Evolutionary conservation across 1,140 invertebrate genomes (phyloP).

Genomic region (Drosophila insularis): DNA sequence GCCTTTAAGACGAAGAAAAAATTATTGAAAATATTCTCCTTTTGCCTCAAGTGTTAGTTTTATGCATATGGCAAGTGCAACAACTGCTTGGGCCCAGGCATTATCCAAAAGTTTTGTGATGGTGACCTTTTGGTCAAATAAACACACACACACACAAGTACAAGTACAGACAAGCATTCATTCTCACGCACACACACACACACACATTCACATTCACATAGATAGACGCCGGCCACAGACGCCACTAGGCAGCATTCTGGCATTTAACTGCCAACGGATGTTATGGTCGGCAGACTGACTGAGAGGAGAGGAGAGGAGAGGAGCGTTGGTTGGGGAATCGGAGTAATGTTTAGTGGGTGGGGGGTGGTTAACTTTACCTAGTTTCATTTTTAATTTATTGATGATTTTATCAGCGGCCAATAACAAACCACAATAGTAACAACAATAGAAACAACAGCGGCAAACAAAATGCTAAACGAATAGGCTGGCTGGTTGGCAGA

Average conservation of each 20-base stretch:
- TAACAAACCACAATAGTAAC: conserved; percentile 57
- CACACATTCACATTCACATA: conserved; percentile 18
- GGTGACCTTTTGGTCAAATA: not conserved
- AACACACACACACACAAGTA: conserved; percentile 16
- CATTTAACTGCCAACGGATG: conserved; percentile 50
- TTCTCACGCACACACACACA: conserved; percentile 1
- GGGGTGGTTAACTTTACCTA: conserved; percentile 22
- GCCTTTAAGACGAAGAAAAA: too few relatives aligned
- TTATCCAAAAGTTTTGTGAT: too few relatives aligned
- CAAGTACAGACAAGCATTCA: not conserved
- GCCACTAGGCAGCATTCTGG: conserved; percentile 37
- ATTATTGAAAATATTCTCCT: too few relatives aligned
- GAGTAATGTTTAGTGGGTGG: not conserved
- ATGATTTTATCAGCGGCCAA: conserved; percentile 67
- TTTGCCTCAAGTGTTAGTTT: not conserved
- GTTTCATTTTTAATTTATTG: conserved; percentile 71
- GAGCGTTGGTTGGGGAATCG: conserved; percentile 8
- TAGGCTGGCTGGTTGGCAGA: not conserved
- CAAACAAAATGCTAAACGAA: conserved; percentile 48
- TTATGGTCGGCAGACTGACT: conserved; percentile 51
- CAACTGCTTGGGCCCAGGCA: not conserved
- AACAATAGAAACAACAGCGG: conserved; percentile 20
- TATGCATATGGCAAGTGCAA: conserved; percentile 2
- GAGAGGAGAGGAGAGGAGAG: conserved; percentile 17
- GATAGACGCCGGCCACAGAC: conserved; percentile 37